Evolutionary conservation across 2,797 vertebrate species (phyloP).

Genomic region (Lemur catta): DNA sequence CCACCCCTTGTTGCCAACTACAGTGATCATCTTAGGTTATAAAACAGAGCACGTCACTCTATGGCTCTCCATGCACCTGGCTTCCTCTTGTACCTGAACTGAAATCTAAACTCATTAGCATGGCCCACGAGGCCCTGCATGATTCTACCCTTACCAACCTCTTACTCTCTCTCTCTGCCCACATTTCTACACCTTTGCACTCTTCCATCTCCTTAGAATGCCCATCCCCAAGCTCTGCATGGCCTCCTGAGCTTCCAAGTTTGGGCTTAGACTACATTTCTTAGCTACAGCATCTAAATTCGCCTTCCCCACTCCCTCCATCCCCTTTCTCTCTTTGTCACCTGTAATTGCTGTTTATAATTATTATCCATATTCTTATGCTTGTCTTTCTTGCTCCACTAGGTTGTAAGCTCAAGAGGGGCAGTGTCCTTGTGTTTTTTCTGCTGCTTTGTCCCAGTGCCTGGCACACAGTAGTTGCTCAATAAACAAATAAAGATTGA

Average conservation of each 20-base stretch:
- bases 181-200: background rate
- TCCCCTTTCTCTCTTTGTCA: background rate
- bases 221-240: background rate
- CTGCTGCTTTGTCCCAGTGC: background rate
- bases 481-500: background rate
- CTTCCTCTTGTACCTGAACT: background rate
- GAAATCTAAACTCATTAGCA: background rate
- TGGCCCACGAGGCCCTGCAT: fast-evolving
- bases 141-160: too few species aligned
- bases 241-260: background rate
- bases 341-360: background rate
- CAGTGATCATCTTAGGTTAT: background rate
- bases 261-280: background rate
- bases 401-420: background rate
- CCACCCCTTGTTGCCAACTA: background rate
- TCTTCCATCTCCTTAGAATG: background rate
- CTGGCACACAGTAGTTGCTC: background rate
- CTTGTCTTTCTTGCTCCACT: background rate
- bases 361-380: background rate
- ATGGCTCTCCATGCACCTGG: background rate
- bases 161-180: too few species aligned
- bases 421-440: background rate
- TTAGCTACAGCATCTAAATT: background rate
- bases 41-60: background rate
- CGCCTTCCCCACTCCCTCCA: too few species aligned